Percentiles rank a stretch among this genome's conserved stretches.
Conservation (phyloP, 2,888 invertebrate species). For the Leucoma salicis region DNA sequence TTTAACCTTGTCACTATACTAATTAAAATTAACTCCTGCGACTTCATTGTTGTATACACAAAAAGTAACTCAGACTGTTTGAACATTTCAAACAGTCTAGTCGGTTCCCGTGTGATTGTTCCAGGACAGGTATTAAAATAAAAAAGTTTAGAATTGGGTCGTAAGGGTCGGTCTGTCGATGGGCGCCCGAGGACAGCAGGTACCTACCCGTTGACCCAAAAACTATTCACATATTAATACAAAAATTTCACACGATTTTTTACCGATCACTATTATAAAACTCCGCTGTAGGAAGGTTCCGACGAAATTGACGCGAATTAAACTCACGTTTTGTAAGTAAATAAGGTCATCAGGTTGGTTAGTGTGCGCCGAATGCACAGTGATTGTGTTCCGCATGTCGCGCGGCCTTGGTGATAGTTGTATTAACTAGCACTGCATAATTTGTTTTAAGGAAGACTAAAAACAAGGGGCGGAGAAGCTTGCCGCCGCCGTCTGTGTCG, state of each 20-base stretch:
- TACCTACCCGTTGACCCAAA: slow-evolving; percentile 59
- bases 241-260: slow-evolving; percentile 60
- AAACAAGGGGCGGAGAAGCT: slow-evolving; percentile 17
- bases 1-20: slow-evolving; percentile 14
- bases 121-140: slow-evolving; percentile 63
- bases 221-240: slow-evolving; percentile 47
- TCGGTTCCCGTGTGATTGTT: slow-evolving; percentile 71
- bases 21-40: slow-evolving; percentile 1
- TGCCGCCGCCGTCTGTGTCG: slow-evolving; percentile 30
- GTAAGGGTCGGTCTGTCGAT: slow-evolving; percentile 49
- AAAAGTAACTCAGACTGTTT: too few species aligned
- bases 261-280: slow-evolving; percentile 28
- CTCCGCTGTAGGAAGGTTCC: slow-evolving; percentile 22
- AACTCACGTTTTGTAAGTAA: slow-evolving; percentile 50
- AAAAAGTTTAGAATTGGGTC: slow-evolving; percentile 54
- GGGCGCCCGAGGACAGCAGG: slow-evolving; percentile 56
- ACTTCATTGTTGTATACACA: too few species aligned
- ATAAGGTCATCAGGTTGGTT: slow-evolving; percentile 65
- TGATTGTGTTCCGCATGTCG: slow-evolving; percentile 76
- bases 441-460: slow-evolving; percentile 38
- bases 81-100: too few species aligned
- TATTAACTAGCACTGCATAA: slow-evolving; percentile 31
- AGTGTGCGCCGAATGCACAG: slow-evolving; percentile 57
- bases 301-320: slow-evolving; percentile 34
- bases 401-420: slow-evolving; percentile 56